Evolutionary conservation across 2,113 vertebrate species (phyloP).

Genomic region (Oreochromis aureus): DNA sequence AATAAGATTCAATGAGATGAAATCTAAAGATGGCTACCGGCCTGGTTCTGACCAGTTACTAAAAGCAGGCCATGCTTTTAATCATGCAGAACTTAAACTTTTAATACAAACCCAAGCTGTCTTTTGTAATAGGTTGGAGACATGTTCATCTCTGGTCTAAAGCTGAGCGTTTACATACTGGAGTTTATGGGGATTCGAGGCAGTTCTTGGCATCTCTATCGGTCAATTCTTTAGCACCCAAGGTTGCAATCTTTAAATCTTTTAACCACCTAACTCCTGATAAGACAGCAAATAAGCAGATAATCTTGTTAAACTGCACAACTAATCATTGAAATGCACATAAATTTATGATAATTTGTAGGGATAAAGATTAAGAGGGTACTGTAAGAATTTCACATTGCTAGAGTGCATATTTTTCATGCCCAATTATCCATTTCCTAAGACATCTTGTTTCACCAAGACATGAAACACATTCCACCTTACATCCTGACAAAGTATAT

Average conservation of each 20-base stretch:
- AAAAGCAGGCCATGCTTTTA: not conserved
- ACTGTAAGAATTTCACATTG: not conserved
- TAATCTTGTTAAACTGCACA: not conserved
- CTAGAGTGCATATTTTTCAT: not conserved
- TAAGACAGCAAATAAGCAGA: not conserved
- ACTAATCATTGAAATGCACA: not conserved
- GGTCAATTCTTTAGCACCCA: not conserved
- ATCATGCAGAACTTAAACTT: not conserved
- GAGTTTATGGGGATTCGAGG: not conserved
- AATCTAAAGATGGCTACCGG: not conserved
- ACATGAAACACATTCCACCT: not conserved
- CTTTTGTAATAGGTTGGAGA: not conserved
- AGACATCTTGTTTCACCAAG: not conserved
- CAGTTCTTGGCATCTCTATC: not conserved
- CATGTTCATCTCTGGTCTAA: not conserved
- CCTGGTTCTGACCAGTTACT: not conserved
- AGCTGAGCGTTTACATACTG: not conserved
- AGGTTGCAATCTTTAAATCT: not conserved
- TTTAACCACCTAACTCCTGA: not conserved
- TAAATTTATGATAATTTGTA: not conserved
- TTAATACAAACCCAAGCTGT: not conserved
- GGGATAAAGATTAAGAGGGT: not conserved
- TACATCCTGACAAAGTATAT: not conserved
- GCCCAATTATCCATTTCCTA: not conserved
- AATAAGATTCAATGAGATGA: not conserved